Base-by-base conservation (phyloP, 1,140 invertebrate genomes). In the Cydia strobilella region DNA sequence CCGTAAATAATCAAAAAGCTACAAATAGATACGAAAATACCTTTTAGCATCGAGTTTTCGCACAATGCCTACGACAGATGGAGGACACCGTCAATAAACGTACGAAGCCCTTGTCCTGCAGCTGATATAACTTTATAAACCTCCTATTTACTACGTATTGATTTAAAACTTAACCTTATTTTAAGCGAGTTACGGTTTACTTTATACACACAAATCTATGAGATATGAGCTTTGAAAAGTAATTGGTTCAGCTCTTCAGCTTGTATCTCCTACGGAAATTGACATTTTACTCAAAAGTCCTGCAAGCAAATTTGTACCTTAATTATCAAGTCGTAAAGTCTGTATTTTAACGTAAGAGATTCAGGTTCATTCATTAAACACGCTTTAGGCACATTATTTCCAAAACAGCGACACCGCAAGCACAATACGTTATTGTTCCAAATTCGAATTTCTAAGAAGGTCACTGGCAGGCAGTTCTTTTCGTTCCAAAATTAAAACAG, bases 401-500 rank as follows among this genome's bases (percentile, higher is more conserved):
- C 54, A 59, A 59, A 59, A 59, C 54, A 59, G 54, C 7, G 54
- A 59, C 20, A 59, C 54, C 54, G 54, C 54, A 59, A 59, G 54
- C 54, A 59, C 54, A 59, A 59, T 18, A 59, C 54, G 18, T 59
- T 59, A 59, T 59, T 59, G 54, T 59, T 59, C 54, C 18, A 23
- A 59, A 59, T 59, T 59, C 54, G 54, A 59, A 59, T 59, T 59
- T 59, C 54, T 59, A 23, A 20, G 54, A 59, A 59, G 54, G 54
- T 59, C 54, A 59, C 54, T 59, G 54, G 54, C 54, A 59, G 54
- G 54, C 54, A 23, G 23, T 59, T 59, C 54, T 23, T 23, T 59
- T 12, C 54, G 54, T 59, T 59, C 54, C 7, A 59, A 59, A 59
- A 18, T 59, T 59, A 59, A 59, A 59, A 59, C 54, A 59, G 54